phyloP scores from a whole-genome alignment of 2,888 invertebrate species.

The Parnassius smintheus region DNA sequence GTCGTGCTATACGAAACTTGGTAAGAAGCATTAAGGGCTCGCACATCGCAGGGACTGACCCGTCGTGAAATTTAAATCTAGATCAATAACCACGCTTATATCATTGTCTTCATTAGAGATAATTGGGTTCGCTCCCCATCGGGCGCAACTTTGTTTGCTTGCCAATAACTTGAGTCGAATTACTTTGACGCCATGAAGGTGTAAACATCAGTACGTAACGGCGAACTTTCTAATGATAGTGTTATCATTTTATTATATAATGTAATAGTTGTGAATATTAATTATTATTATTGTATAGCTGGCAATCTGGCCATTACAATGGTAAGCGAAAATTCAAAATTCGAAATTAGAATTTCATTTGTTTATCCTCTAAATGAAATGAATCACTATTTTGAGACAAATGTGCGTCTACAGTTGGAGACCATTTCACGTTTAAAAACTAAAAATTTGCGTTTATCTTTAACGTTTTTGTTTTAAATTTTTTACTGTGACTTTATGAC shows the following conservation, averaged over 20 bases:
- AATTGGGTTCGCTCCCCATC: slow-evolving; percentile 79
- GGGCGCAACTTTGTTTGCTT: slow-evolving; percentile 77
- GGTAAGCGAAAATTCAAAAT: too few species aligned
- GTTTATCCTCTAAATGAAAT: too few species aligned
- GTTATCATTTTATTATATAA: neutral
- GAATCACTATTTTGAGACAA: too few species aligned
- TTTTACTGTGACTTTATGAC: too few species aligned
- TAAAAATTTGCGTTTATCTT: too few species aligned
- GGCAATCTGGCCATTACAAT: too few species aligned
- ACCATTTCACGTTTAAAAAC: too few species aligned
- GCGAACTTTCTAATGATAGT: slow-evolving; percentile 4
- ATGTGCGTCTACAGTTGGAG: too few species aligned
- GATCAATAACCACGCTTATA: slow-evolving; percentile 81
- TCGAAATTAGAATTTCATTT: too few species aligned
- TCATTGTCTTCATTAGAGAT: slow-evolving; percentile 83
- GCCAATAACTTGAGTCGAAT: slow-evolving; percentile 78
- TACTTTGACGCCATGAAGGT: slow-evolving; percentile 57
- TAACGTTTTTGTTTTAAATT: too few species aligned
- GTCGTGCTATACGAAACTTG: slow-evolving; percentile 57
- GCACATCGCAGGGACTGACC: slow-evolving; percentile 79
- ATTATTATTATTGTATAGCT: too few species aligned
- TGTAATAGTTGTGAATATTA: too few species aligned
- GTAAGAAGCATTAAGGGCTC: slow-evolving; percentile 79
- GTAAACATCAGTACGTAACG: neutral
- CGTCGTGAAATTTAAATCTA: slow-evolving; percentile 82